A percentile compares a stretch with the other conserved stretches of the same genome.
Conservation (phyloP, 2,113 vertebrate genomes). For the Gorilla gorilla region DNA sequence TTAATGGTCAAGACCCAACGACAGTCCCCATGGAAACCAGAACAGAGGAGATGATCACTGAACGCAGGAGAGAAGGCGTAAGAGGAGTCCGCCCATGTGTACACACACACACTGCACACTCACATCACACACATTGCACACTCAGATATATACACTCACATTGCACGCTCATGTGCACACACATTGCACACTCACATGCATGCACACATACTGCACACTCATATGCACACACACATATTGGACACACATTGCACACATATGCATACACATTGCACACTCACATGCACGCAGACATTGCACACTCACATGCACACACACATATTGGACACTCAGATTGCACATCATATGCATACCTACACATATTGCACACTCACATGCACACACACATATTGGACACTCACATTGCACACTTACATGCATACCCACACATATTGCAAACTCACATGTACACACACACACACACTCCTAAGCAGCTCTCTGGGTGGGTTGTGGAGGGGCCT, state of each 20-base stretch:
- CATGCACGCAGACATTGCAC: too few relatives aligned
- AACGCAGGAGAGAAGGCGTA: neutral
- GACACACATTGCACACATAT: too few relatives aligned
- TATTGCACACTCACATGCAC: fast-evolving
- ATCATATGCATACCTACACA: too few relatives aligned
- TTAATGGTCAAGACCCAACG: neutral
- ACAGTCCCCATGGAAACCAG: neutral
- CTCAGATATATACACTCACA: too few relatives aligned
- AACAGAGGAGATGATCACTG: neutral
- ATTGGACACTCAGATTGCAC: too few relatives aligned
- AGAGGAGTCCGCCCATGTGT: too few relatives aligned
- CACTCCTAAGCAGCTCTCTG: neutral
- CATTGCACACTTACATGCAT: too few relatives aligned
- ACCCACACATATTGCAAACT: too few relatives aligned
- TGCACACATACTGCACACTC: fast-evolving
- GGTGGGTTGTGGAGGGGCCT: neutral
- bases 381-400: fast-evolving
- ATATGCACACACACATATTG: too few relatives aligned
- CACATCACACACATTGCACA: neutral
- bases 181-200: too few relatives aligned
- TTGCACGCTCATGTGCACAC: too few relatives aligned
- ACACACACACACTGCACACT: neutral
- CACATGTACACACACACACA: fast-evolving
- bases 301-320: too few relatives aligned
- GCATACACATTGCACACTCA: neutral